Evolutionary conservation across 2,113 vertebrate species (phyloP).

Genomic region (Girardinichthys multiradiatus): DNA sequence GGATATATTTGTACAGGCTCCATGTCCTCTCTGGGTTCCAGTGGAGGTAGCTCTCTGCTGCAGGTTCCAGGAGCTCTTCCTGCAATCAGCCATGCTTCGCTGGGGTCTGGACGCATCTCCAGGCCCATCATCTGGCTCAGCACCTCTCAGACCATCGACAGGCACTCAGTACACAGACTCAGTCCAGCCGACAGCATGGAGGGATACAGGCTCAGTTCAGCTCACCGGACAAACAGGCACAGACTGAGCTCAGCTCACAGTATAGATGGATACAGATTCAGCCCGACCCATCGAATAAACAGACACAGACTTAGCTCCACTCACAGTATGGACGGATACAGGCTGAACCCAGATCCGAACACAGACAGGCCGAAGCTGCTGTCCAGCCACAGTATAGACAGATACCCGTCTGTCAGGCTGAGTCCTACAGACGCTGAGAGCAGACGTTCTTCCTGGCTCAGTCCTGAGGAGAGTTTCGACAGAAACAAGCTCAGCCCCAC

Average conservation of each 20-base stretch:
- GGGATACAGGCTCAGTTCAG: conserved; percentile 47
- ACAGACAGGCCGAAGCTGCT: conserved; percentile 48
- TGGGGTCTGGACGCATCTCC: conserved; percentile 62
- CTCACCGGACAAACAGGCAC: conserved; percentile 47
- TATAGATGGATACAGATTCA: conserved; percentile 63
- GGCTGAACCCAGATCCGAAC: conserved; percentile 39
- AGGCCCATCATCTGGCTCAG: conserved; percentile 71
- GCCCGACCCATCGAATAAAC: conserved; percentile 52
- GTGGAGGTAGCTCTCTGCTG: conserved; percentile 78
- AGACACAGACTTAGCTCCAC: conserved; percentile 71
- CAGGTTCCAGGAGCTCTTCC: conserved; percentile 79
- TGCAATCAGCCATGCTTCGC: conserved; percentile 65
- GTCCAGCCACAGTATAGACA: conserved; percentile 70
- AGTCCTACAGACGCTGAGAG: conserved; percentile 40
- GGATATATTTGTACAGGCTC: conserved; percentile 76
- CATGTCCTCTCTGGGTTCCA: conserved; percentile 84
- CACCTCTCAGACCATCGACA: conserved; percentile 63
- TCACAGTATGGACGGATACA: conserved; percentile 70
- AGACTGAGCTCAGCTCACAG: conserved; percentile 71
- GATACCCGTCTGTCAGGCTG: conserved; percentile 56
- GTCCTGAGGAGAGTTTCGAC: conserved; percentile 71
- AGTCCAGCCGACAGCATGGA: conserved; percentile 52
- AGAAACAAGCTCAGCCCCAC: conserved; percentile 74
- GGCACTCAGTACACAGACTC: conserved; percentile 38
- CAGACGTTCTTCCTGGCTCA: conserved; percentile 61